These are phyloP conservation scores for Otolemur crassicaudatus DNA, from an alignment of 2,797 vertebrate genomes.

Conservation along the genomic window DNA sequence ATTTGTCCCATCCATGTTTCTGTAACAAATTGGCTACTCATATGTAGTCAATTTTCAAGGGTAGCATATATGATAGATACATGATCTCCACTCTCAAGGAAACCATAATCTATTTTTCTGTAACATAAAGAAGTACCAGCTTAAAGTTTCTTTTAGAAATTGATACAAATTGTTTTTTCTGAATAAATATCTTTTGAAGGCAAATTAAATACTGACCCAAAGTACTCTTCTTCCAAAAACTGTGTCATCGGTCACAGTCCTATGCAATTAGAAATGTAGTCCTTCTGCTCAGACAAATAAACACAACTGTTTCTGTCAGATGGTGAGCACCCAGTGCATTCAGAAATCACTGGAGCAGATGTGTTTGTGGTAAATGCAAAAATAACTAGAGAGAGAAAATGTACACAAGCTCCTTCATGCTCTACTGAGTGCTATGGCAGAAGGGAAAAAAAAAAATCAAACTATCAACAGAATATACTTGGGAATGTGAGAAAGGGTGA, in stretches of 20 bases:
- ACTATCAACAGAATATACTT: background rate
- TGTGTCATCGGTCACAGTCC: background rate
- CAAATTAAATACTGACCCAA: conserved; percentile 30
- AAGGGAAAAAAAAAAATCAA: background rate
- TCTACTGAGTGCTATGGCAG: background rate
- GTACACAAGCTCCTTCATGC: background rate
- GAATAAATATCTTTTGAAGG: conserved; percentile 34
- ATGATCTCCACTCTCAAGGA: background rate
- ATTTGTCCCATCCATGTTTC: background rate
- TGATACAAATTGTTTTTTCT: background rate
- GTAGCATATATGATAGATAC: background rate
- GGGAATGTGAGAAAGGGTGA: background rate
- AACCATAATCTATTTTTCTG: background rate
- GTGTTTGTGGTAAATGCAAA: conserved; percentile 39
- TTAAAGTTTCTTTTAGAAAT: background rate
- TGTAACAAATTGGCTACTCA: background rate
- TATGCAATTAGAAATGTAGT: background rate
- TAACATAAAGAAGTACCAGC: background rate
- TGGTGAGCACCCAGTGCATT: background rate
- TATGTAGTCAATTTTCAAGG: background rate
- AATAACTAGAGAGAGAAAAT: conserved; percentile 46
- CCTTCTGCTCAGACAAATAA: conserved; percentile 51
- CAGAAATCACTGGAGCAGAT: conserved; percentile 55
- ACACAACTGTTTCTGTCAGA: conserved; percentile 50
- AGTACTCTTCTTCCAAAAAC: background rate